phyloP scores from a whole-genome alignment of 1,140 invertebrate species.

The Arctopsyche grandis region DNA sequence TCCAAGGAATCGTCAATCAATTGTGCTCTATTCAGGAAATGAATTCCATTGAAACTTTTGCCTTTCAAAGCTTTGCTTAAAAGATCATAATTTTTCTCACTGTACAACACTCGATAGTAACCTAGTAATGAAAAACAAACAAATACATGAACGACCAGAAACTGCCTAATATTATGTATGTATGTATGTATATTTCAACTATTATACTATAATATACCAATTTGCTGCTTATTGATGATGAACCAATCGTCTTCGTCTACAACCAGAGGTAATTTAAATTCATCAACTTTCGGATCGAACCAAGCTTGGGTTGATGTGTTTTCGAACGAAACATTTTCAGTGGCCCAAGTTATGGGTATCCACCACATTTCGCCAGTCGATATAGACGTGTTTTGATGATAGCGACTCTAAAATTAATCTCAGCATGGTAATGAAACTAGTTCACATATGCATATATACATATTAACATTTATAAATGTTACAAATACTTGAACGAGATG shows the following conservation, averaged over 20 bases:
- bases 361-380: slow-evolving; percentile 57
- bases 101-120: slow-evolving; percentile 74
- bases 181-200: not conserved
- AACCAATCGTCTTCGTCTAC: slow-evolving; percentile 65
- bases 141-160: not conserved
- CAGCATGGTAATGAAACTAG: not conserved
- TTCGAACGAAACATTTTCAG: slow-evolving; percentile 57
- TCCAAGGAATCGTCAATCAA: slow-evolving; percentile 80
- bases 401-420: slow-evolving; percentile 3
- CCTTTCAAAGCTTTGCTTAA: slow-evolving; percentile 61
- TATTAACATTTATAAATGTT: not conserved
- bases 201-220: slow-evolving; percentile 60
- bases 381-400: not conserved
- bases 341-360: slow-evolving; percentile 62
- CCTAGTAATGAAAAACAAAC: slow-evolving; percentile 57
- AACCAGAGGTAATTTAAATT: slow-evolving; percentile 53
- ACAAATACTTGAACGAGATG: slow-evolving; percentile 65
- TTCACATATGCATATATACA: not conserved
- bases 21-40: slow-evolving; percentile 78
- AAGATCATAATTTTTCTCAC: slow-evolving; percentile 64
- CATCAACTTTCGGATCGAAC: slow-evolving; percentile 54
- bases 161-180: too few relatives aligned
- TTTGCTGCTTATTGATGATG: slow-evolving; percentile 71
- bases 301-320: slow-evolving; percentile 60
- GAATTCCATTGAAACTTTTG: slow-evolving; percentile 64